Conservation (phyloP, 2,113 vertebrate genomes). For the Pongo abelii region DNA sequence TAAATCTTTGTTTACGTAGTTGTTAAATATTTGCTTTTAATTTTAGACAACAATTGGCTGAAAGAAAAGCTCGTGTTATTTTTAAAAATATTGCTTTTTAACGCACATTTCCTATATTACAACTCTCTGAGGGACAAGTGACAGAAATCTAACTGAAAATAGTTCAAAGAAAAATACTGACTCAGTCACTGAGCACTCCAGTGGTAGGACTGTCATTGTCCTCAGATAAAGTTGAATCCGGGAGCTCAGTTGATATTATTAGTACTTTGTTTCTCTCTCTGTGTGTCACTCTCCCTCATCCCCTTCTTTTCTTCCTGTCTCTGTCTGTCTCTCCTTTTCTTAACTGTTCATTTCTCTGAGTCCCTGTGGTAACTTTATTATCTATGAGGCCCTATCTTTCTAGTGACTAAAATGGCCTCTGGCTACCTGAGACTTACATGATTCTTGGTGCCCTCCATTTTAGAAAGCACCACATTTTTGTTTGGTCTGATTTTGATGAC, state of each 20-base stretch:
- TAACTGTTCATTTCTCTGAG: not conserved
- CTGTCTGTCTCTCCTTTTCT: not conserved
- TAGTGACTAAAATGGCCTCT: not conserved
- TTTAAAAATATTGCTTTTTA: constrained; percentile 16
- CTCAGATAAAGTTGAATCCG: not conserved
- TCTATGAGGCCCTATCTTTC: not conserved
- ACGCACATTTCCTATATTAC: not conserved
- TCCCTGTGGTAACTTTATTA: not conserved
- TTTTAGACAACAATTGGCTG: not conserved
- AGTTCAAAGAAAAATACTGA: not conserved
- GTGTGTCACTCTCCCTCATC: not conserved
- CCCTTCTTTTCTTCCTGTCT: not conserved
- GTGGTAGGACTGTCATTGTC: not conserved
- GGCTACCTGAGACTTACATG: not conserved
- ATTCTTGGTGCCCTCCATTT: not conserved
- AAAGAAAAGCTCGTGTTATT: constrained; percentile 7
- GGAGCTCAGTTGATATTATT: not conserved
- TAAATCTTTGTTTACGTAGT: constrained; percentile 15
- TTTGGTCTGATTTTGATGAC: not conserved
- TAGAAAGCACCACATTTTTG: not conserved
- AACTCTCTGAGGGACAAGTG: not conserved
- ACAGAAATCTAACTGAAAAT: not conserved
- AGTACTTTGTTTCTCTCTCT: not conserved
- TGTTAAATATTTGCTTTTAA: constrained; percentile 59
- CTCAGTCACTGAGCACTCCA: not conserved